Conservation (phyloP, 2,797 vertebrate genomes). For the Myotis daubentonii region DNA sequence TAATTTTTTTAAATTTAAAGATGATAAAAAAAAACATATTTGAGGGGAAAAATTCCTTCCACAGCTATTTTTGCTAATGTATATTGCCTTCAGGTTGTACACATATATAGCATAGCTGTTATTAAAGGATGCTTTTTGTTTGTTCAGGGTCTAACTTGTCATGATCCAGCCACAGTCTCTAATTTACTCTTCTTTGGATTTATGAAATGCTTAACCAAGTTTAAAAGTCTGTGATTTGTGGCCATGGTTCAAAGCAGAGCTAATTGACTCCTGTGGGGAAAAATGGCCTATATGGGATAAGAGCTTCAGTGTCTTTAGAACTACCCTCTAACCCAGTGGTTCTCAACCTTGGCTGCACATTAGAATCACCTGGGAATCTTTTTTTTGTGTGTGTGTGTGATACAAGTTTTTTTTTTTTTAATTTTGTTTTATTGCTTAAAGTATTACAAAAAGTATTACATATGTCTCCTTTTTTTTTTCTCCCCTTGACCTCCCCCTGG, state of each 20-base stretch:
- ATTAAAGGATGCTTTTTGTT: neutral
- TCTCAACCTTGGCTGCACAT: no score
- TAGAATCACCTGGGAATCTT: no score
- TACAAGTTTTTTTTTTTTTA: no score
- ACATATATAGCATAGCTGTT: neutral
- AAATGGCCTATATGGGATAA: neutral
- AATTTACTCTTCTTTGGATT: neutral
- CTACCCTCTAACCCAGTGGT: neutral
- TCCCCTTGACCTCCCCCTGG: no score
- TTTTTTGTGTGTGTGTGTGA: no score
- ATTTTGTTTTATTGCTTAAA: no score
- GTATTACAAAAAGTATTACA: no score
- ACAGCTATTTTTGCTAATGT: neutral
- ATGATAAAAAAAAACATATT: neutral
- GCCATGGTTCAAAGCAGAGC: neutral
- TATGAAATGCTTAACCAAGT: neutral
- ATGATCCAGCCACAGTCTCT: neutral
- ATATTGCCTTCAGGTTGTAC: neutral
- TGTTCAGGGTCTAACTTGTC: neutral
- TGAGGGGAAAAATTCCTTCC: neutral
- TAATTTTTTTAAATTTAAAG: neutral
- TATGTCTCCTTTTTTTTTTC: no score
- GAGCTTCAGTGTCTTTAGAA: neutral
- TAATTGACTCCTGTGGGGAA: neutral
- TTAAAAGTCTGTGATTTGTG: neutral